Evolutionary conservation across 2,113 vertebrate species (phyloP).

Genomic region (Anguilla rostrata): DNA sequence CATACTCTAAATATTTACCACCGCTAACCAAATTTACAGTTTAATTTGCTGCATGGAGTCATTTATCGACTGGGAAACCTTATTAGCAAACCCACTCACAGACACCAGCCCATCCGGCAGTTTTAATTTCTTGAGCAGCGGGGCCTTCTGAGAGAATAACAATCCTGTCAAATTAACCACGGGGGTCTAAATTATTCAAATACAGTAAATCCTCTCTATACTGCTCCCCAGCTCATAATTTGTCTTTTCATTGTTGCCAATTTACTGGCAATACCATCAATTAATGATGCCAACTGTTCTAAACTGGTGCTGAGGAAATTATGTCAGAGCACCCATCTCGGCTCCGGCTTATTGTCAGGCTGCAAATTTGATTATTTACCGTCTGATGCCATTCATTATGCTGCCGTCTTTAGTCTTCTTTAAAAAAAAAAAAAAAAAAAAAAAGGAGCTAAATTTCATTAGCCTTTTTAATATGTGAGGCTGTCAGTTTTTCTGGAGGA

Average conservation of each 20-base stretch:
- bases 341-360: slow-evolving; percentile 40
- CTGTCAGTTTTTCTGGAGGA: slow-evolving; percentile 21
- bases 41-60: slow-evolving; percentile 86
- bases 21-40: slow-evolving; percentile 79
- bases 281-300: slow-evolving; percentile 90
- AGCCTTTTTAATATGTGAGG: slow-evolving; percentile 44
- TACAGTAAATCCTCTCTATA: slow-evolving; percentile 93
- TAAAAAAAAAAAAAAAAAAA: slow-evolving; percentile 34
- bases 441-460: slow-evolving; percentile 65
- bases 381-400: slow-evolving; percentile 57
- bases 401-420: slow-evolving; percentile 42
- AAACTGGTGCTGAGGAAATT: slow-evolving; percentile 67
- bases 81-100: slow-evolving; percentile 78
- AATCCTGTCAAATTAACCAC: slow-evolving; percentile 91
- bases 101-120: slow-evolving; percentile 71
- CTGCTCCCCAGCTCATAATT: slow-evolving; percentile 89
- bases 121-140: slow-evolving; percentile 90
- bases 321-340: slow-evolving; percentile 47
- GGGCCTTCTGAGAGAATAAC: slow-evolving; percentile 92
- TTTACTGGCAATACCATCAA: slow-evolving; percentile 92
- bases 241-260: slow-evolving; percentile 93
- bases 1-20: slow-evolving; percentile 86
- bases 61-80: slow-evolving; percentile 91
- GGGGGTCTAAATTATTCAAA: slow-evolving; percentile 99
- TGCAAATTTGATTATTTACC: slow-evolving; percentile 70